Conservation (phyloP, 1,140 invertebrate species). For the Zelostemma sp. region DNA sequence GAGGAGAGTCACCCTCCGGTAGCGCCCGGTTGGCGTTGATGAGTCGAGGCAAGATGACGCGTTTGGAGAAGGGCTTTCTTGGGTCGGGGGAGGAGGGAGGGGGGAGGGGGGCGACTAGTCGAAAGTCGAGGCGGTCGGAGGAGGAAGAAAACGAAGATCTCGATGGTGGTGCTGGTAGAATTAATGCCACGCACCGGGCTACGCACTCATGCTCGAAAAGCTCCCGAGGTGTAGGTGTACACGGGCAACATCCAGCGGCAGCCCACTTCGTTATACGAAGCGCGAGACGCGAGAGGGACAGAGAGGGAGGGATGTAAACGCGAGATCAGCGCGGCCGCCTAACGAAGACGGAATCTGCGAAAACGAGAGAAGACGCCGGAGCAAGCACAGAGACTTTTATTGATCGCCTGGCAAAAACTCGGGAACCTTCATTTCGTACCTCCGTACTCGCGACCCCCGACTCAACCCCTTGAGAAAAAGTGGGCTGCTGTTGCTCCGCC, state of each 20-base stretch:
- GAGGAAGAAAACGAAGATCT: slow-evolving; percentile 38
- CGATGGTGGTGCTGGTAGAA: slow-evolving; percentile 61
- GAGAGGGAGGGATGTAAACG: slow-evolving; percentile 16
- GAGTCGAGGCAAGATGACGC: slow-evolving; percentile 64
- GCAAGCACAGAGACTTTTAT: slow-evolving; percentile 71
- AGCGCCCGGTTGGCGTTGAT: slow-evolving; percentile 58
- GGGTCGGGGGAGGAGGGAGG: too few relatives aligned
- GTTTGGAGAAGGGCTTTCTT: slow-evolving; percentile 37
- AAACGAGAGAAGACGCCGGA: slow-evolving; percentile 48
- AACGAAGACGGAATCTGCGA: slow-evolving; percentile 9
- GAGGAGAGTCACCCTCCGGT: slow-evolving; percentile 42
- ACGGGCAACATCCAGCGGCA: slow-evolving; percentile 51
- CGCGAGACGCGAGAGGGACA: slow-evolving; percentile 21
- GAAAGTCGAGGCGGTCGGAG: slow-evolving; percentile 1
- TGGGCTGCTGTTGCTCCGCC: slow-evolving; percentile 39
- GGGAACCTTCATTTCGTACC: slow-evolving; percentile 68
- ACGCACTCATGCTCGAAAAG: slow-evolving; percentile 61
- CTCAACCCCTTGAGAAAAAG: slow-evolving; percentile 53
- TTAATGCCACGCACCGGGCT: slow-evolving; percentile 70
- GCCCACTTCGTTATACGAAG: slow-evolving; percentile 69
- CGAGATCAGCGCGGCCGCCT: slow-evolving; percentile 11
- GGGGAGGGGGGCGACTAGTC: slow-evolving; percentile 12
- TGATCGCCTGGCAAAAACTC: slow-evolving; percentile 71
- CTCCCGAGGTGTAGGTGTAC: slow-evolving; percentile 52
- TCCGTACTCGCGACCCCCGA: slow-evolving; percentile 59